Evolutionary conservation across 2,797 vertebrate genomes (phyloP), one percentile per base, ranked within the genome.

Genomic region (Coregonus suidteri): DNA sequence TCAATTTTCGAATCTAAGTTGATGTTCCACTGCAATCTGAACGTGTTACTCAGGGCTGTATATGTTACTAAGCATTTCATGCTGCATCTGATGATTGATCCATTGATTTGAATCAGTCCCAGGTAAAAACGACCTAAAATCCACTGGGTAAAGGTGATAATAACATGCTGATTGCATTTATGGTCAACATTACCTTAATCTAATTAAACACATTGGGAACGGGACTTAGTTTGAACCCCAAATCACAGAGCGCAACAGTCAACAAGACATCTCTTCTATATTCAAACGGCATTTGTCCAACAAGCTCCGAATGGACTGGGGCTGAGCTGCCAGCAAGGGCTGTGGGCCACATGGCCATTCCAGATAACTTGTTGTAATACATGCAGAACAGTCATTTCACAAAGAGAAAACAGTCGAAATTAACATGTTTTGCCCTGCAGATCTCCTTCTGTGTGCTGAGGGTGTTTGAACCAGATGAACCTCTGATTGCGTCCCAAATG

Each of bases 81-180:
- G 25, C 75, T 62, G 35, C 68, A 47, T 77, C 68, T 71, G 81
- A 79, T 80, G 59, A 65, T 56, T 78, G 41, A 47, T 47, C 9
- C 41, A 13, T 18, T 20, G 5, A 59, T 59, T 20, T 59, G n/a
- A 59, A 59, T 59, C 56, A 59, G 56, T 59, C 16, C 4, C 56
- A 59, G 56, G 18, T 7, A 18, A 2, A 59, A 66, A 30, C 30
- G 4, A 34, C 11, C 6, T 31, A 11, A 1, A 25, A 66, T 9
- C 4, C 20, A 66, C 9, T 15, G 4, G 20, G 15, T 59, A 59
- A 59, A 59, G 56, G 56, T 20, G 56, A 59, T 59, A 18, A 59
- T 59, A 20, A 59, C 6, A 7, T 59, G 56, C 16, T 59, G 15
- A 18, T 59, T 59, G 11, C n/a, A 20, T 59, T 18, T 20, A 15